Base-by-base conservation (phyloP, 2,888 invertebrate genomes). In the Microctonus brassicae region DNA sequence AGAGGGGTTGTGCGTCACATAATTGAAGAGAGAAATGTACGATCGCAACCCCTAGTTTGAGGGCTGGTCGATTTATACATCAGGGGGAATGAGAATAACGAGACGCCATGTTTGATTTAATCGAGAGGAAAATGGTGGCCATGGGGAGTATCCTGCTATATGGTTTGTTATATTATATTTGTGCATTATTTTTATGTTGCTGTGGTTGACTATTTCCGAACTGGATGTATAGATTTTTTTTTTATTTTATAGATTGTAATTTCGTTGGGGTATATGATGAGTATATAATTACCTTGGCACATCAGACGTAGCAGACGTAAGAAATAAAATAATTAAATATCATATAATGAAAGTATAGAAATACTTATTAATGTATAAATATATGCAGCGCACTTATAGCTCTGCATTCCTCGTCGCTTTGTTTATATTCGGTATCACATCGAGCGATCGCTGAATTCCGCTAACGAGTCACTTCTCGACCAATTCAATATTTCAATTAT, bases 31-130 rank as follows among this genome's bases (percentile, higher is more conserved):
- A 79, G 80, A 80, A 77, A 77, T 61, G 64, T 39, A 62, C 53
- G 62, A 61, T 62, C 20, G 20, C 64, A 60, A 72, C 65, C 75
- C 73, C 75, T 67, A 60, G 47, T 75, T 71, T 74, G 75, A 75
- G 79, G 78, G 80, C 75, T 80, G 77, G 52, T 42, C 62, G 47
- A 55, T 61, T 57, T 34, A 17, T n/a, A 29, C 10, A 5, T 36
- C n/a, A 34, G 34, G 61, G 57, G 53, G 71, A 47, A 62, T 60
- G 39, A 58, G 33, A 64, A 67, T 53, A 67, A 61, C 74, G 81
- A n/a, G 47, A 78, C 85, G 87, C 87, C 87, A 87, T 87, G 80
- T 84, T 86, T 79, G 78, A 85, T 82, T 84, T 81, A 84, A 86
- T 86, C 82, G 82, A 77, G 79, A 79, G 81, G 82, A 86, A 86